Base-by-base conservation (phyloP, 2,888 invertebrate genomes). In the Eremobia ochroleuca region DNA sequence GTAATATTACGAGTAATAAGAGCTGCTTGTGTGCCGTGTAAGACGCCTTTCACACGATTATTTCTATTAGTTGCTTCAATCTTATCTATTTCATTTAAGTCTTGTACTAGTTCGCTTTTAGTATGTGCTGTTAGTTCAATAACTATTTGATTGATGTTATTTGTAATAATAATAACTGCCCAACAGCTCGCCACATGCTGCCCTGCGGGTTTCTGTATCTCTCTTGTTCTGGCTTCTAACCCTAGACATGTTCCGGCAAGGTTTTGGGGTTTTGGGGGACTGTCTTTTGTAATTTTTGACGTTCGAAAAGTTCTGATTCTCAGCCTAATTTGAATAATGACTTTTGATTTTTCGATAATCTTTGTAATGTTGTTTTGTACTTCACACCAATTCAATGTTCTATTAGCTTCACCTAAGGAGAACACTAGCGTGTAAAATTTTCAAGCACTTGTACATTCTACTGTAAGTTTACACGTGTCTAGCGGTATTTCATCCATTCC, bases 1-100 rank as follows among this genome's bases (percentile, higher is more conserved):
- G 75, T 87, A 77, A 71, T 71, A 81, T 83, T 79, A 80, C 83
- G 62, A 67, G 81, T 82, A 88, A 88, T 85, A 76, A 76, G 79
- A 81, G 83, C 69, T 70, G 77, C 81, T 74, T 72, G 72, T 74
- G 58, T 65, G 67, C 66, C 59, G 34, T 21, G 62, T 76, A 70
- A 77, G 64, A 79, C 58, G 69, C 77, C 74, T 78, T 86, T 83
- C 87, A 82, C 78, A 76, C 75, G 72, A 76, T 73, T 61, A 49
- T 78, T 76, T 71, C 58, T 74, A 74, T 81, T 81, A 62, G 71
- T 55, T 28, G 34, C 59, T 73, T 77, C 59, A 78, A 71, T 72
- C n/a, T 82, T 73, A 69, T 82, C 69, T 76, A 70, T 82, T 71
- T 73, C 61, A 76, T 82, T 82, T 81, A 64, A 71, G 58, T 69